These are phyloP conservation scores for Drosophila aldrichi DNA, from an alignment of 2,888 invertebrate genomes.

Conservation along the genomic window DNA sequence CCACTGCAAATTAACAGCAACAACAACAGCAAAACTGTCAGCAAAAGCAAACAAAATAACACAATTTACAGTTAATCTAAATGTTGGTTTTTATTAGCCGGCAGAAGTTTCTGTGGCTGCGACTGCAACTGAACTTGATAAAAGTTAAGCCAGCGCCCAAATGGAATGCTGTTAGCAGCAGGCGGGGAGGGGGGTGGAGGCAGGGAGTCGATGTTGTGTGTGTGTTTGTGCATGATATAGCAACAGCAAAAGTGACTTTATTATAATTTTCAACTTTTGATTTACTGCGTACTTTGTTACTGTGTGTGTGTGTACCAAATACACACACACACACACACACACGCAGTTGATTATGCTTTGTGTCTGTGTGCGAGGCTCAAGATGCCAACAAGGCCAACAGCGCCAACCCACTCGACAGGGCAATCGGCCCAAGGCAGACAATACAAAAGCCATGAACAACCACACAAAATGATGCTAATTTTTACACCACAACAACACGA, in stretches of 20 bases:
- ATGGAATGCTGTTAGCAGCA: not conserved
- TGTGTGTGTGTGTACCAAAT: conserved; percentile 6
- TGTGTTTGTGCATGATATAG: conserved; percentile 65
- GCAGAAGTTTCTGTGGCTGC: conserved; percentile 64
- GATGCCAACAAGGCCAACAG: conserved; percentile 49
- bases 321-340: not conserved
- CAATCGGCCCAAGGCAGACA: conserved; percentile 43
- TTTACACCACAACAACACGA: conserved; percentile 55
- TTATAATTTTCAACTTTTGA: conserved; percentile 81
- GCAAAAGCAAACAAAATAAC: conserved; percentile 72
- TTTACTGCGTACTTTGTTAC: conserved; percentile 67
- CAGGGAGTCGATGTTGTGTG: not conserved
- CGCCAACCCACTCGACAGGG: conserved; percentile 36
- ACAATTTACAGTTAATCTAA: conserved; percentile 81
- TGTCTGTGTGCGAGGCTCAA: conserved; percentile 41
- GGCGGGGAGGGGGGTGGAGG: too few relatives aligned
- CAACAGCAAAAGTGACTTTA: conserved; percentile 76
- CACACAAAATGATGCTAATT: conserved; percentile 73
- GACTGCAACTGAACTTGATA: conserved; percentile 75
- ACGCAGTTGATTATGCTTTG: conserved; percentile 33
- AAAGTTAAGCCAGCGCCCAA: conserved; percentile 57
- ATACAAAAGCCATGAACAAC: conserved; percentile 63
- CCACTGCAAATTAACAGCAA: conserved; percentile 65
- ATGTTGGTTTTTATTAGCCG: conserved; percentile 77
- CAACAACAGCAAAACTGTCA: conserved; percentile 43